Base-by-base conservation (phyloP, 2,888 invertebrate genomes). In the Plemyria rubiginata region DNA sequence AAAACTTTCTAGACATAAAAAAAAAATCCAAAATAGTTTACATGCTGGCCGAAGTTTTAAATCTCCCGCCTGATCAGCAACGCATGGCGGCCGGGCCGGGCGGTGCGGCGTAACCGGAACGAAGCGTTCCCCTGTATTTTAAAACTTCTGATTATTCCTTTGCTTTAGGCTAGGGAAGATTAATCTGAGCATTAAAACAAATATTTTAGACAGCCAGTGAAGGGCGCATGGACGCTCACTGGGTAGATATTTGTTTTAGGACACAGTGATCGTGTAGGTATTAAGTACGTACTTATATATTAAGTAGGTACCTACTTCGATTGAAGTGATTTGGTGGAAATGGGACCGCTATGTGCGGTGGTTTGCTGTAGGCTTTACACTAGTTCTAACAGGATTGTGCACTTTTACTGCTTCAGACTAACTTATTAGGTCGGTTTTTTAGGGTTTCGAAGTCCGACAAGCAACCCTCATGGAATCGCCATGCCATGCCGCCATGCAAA, bases 321-420 rank as follows among this genome's bases (percentile, higher is more conserved):
- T 28, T 50, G 4, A 41, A 29, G 36, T 36, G 32, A 11, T 62
- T 50, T n/a, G 13, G 43, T 60, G 13, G 4, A 45, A 53, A 53
- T 48, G 61, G 40, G 53, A 40, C 29, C 4, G 29, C 11, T 13
- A 51, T 28, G 22, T 36, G 29, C 46, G 13, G 16, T 50, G n/a
- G 53, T 45, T 54, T 32, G 4, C 29, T 50, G 15, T 50, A 36
- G 50, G 56, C 46, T 55, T 60, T 52, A 50, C 29, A 48, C 50
- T 28, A 60, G 46, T 58, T 61, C 13, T 71, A 72, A 72, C 54
- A 61, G 64, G 71, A 72, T 74, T 66, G 38, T 58, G 54, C 70
- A 68, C 69, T 71, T 71, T 62, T 70, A 67, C 36, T 61, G 70
- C 68, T 72, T 72, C 72, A 15, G 48, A 49, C 29, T 45, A 45